Conservation (phyloP, 2,113 vertebrate species). For the Phylloscopus whistleri region DNA sequence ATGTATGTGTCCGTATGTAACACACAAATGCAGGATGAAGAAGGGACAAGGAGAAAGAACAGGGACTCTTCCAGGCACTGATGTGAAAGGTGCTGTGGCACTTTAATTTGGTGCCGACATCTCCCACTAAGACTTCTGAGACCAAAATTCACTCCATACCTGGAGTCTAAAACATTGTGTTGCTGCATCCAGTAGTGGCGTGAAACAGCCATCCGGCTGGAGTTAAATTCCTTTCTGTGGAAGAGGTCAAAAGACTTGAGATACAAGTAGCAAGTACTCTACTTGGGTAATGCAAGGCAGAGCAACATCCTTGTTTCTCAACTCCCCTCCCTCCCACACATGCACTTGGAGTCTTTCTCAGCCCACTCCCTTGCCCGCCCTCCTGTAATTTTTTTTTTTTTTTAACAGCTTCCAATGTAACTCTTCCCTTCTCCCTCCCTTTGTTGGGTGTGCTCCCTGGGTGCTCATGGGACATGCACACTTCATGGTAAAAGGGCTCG, state of each 20-base stretch:
- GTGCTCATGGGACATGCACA: neutral
- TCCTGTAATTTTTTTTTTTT: neutral
- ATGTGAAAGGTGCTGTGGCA: neutral
- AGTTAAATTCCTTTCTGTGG: neutral
- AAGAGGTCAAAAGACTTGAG: neutral
- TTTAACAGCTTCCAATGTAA: neutral
- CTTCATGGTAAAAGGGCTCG: neutral
- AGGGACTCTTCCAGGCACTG: neutral
- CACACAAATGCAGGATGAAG: neutral
- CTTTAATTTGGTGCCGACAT: neutral
- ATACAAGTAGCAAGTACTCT: neutral
- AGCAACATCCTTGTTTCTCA: neutral
- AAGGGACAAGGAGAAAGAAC: neutral
- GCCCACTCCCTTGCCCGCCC: fast-evolving
- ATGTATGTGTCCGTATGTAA: neutral
- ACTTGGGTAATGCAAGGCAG: neutral
- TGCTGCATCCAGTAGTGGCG: neutral
- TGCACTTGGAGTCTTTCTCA: neutral
- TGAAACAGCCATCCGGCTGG: neutral
- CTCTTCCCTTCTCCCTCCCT: neutral
- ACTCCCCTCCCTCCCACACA: neutral
- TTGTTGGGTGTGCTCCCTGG: neutral
- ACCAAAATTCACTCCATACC: neutral
- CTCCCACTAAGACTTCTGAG: conserved; percentile 9
- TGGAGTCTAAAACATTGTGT: neutral